Percentiles rank a stretch among this genome's conserved stretches.
These are phyloP conservation scores for Lagenorhynchus albirostris DNA, from an alignment of 2,113 vertebrate species.

Conservation along the genomic window DNA sequence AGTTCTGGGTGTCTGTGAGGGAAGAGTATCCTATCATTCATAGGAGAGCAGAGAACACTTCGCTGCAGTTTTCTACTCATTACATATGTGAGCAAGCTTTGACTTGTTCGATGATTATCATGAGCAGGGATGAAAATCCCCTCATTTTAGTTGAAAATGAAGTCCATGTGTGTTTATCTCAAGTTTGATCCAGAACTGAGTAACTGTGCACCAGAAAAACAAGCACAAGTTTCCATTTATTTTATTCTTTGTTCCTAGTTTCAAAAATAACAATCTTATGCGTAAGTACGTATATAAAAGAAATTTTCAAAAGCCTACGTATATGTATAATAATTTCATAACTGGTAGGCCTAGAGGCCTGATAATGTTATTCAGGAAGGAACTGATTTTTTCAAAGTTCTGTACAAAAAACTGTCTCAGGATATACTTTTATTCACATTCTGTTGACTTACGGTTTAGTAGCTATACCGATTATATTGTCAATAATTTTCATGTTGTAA, in stretches of 20 bases:
- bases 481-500: slow-evolving; percentile 12
- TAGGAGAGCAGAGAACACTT: not conserved
- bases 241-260: not conserved
- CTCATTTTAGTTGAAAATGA: slow-evolving; percentile 33
- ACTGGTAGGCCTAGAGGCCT: not conserved
- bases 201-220: not conserved
- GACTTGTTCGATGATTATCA: not conserved
- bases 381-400: slow-evolving; percentile 20
- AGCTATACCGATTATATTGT: not conserved
- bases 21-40: not conserved
- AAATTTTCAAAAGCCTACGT: not conserved
- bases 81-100: not conserved
- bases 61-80: not conserved
- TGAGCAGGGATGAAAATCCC: not conserved
- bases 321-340: not conserved
- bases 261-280: not conserved
- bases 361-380: not conserved
- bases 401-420: not conserved
- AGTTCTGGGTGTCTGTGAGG: not conserved
- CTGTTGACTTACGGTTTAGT: not conserved
- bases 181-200: not conserved
- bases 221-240: not conserved
- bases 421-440: not conserved
- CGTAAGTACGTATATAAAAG: not conserved
- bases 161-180: not conserved